phyloP scores from a whole-genome alignment of 2,113 vertebrate species.

The Perccottus glenii region DNA sequence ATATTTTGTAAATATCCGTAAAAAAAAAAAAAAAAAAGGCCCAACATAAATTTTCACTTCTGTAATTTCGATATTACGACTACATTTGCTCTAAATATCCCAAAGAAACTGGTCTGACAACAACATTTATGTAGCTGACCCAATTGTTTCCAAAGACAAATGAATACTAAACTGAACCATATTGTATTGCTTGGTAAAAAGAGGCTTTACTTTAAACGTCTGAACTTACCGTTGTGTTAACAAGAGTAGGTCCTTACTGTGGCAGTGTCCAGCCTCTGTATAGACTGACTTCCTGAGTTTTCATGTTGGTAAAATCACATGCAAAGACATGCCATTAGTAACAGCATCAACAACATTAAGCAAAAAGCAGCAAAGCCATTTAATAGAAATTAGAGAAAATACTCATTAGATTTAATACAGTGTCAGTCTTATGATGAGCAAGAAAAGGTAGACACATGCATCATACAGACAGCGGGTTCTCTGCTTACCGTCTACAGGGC shows the following conservation, averaged over 20 bases:
- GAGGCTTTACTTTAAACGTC: not conserved
- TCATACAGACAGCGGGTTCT: not conserved
- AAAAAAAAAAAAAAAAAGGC: no score
- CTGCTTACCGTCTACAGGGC: slow-evolving; percentile 91
- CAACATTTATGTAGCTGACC: no score
- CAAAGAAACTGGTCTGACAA: no score
- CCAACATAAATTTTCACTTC: no score
- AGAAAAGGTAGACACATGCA: slow-evolving; percentile 4
- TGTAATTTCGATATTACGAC: no score
- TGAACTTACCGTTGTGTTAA: slow-evolving; percentile 82
- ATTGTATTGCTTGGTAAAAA: not conserved
- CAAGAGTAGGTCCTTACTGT: slow-evolving; percentile 99
- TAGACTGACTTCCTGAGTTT: slow-evolving; percentile 86
- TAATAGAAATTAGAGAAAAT: slow-evolving; percentile 16
- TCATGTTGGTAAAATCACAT: slow-evolving; percentile 79
- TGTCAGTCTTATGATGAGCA: not conserved
- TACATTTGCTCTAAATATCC: no score
- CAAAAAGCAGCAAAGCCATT: slow-evolving; percentile 49
- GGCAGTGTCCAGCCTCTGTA: slow-evolving; percentile 95
- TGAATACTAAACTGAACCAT: not conserved
- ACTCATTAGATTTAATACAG: not conserved
- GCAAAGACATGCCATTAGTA: slow-evolving; percentile 94
- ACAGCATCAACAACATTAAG: slow-evolving; percentile 47
- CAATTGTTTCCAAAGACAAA: no score
- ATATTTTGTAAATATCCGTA: no score